Evolutionary conservation across 2,113 vertebrate species (phyloP).

Genomic region (Coryphaenoides rupestris): DNA sequence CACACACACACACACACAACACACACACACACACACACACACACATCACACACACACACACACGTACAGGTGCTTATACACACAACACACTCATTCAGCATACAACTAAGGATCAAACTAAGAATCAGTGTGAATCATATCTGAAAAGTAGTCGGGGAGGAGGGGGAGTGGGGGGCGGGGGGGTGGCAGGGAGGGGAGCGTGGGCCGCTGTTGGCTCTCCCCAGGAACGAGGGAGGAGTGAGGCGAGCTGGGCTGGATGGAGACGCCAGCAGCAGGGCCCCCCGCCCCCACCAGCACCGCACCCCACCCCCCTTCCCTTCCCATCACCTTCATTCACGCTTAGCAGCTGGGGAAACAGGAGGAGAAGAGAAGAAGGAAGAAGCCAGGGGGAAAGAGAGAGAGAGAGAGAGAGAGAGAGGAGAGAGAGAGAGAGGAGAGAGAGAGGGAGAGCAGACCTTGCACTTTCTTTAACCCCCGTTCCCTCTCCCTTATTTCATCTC

Average conservation of each 20-base stretch:
- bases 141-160: too few species aligned
- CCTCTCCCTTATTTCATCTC: too few species aligned
- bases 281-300: too few species aligned
- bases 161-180: too few species aligned
- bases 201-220: constrained; percentile 15
- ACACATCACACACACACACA: constrained; percentile 2
- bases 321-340: background rate
- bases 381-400: constrained; percentile 3
- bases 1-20: background rate
- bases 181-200: background rate
- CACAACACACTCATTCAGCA: constrained; percentile 6
- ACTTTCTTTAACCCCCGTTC: background rate
- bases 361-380: constrained; percentile 10
- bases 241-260: constrained; percentile 17
- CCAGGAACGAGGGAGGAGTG: constrained; percentile 17
- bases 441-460: background rate
- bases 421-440: too few species aligned
- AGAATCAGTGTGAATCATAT: too few species aligned
- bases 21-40: background rate
- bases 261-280: background rate
- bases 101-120: background rate
- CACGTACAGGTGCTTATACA: background rate
- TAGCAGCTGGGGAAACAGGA: constrained; percentile 12
- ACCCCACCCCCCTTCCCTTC: too few species aligned
- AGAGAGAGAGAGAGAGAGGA: constrained; percentile 7